These are phyloP conservation scores for Prorops nasuta DNA, from an alignment of 1,140 invertebrate species.

Conservation along the genomic window DNA sequence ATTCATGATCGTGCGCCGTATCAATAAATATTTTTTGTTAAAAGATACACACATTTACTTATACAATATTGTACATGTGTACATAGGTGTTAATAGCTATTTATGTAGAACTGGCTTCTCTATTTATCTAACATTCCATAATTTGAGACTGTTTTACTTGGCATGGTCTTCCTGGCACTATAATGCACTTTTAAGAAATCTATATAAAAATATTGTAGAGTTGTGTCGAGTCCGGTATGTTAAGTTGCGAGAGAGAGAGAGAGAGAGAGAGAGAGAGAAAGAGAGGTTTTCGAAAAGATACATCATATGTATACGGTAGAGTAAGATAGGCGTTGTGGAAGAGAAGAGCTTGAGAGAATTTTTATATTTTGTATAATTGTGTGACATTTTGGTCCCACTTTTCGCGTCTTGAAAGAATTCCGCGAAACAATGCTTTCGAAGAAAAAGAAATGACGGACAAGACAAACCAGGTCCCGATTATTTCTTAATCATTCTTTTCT, in stretches of 20 bases:
- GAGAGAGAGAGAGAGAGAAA: constrained; percentile 21
- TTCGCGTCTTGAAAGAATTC: constrained; percentile 35
- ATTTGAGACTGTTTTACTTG: constrained; percentile 32
- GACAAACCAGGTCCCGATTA: constrained; percentile 41
- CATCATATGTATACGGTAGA: constrained; percentile 7
- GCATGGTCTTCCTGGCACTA: constrained; percentile 46
- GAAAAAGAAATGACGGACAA: constrained; percentile 41
- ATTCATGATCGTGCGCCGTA: constrained; percentile 3
- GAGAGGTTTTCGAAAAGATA: constrained; percentile 14
- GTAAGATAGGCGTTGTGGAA: constrained; percentile 7
- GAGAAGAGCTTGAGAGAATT: constrained; percentile 1
- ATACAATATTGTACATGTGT: constrained; percentile 30
- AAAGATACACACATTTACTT: constrained; percentile 16
- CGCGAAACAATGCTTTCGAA: constrained; percentile 48
- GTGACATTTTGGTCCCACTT: constrained; percentile 51
- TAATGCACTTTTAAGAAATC: constrained; percentile 55
- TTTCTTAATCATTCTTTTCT: too few species aligned
- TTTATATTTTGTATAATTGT: constrained; percentile 19
- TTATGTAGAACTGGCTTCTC: too few species aligned
- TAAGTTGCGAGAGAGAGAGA: constrained; percentile 28
- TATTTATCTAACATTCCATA: not conserved
- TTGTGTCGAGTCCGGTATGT: constrained; percentile 45
- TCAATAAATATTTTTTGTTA: constrained; percentile 15
- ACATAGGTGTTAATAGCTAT: constrained; percentile 26
- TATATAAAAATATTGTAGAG: constrained; percentile 55